These are phyloP conservation scores for Coelopa pilipes DNA, from an alignment of 2,888 invertebrate genomes.

Conservation along the genomic window DNA sequence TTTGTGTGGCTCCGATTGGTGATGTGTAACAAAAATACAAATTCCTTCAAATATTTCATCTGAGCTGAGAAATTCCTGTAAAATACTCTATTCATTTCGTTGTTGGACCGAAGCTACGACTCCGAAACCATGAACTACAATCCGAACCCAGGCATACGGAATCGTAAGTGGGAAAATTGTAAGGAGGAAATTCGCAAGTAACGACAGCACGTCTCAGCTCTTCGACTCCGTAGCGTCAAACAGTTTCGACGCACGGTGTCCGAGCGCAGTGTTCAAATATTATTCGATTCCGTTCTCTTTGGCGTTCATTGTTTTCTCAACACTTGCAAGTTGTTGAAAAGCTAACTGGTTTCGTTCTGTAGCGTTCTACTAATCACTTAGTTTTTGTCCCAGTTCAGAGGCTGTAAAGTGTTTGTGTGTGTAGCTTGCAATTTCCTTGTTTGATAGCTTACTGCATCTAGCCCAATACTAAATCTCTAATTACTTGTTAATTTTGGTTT, in stretches of 20 bases:
- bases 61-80: not conserved
- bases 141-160: slow-evolving; percentile 62
- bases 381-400: slow-evolving; percentile 35
- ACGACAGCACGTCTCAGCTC: slow-evolving; percentile 17
- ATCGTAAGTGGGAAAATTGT: slow-evolving; percentile 66
- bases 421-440: slow-evolving; percentile 57
- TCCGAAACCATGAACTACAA: slow-evolving; percentile 61
- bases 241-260: not conserved
- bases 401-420: slow-evolving; percentile 43
- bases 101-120: not conserved
- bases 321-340: not conserved
- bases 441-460: slow-evolving; percentile 34
- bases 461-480: slow-evolving; percentile 24
- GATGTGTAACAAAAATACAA: slow-evolving; percentile 40
- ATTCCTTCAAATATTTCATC: slow-evolving; percentile 5
- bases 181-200: slow-evolving; percentile 64
- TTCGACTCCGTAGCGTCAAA: slow-evolving; percentile 18
- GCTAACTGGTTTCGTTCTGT: slow-evolving; percentile 1
- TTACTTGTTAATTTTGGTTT: slow-evolving; percentile 25
- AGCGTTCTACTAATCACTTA: slow-evolving; percentile 30
- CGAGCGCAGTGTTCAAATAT: not conserved
- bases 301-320: not conserved
- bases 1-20: slow-evolving; percentile 35
- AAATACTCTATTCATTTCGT: not conserved
- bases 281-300: slow-evolving; percentile 18